A percentile compares a stretch with the other conserved stretches of the same genome.
phyloP scores from a whole-genome alignment of 2,888 invertebrate genomes.

The Ophonus ardosiacus region DNA sequence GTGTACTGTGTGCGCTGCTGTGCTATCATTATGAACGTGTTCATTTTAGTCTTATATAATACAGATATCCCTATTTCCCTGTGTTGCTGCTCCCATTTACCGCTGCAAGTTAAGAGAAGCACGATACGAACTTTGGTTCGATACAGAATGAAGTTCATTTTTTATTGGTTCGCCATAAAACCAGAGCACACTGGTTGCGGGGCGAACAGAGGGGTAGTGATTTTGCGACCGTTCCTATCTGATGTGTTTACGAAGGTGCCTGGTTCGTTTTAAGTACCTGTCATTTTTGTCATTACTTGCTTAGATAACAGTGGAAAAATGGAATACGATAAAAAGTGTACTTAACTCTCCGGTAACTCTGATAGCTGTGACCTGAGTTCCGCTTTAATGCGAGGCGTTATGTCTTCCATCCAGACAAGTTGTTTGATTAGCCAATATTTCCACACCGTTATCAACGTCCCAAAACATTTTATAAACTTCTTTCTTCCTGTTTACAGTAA shows the following conservation, averaged over 20 bases:
- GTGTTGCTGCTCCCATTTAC: constrained; percentile 41
- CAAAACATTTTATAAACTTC: background rate
- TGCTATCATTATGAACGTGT: constrained; percentile 50
- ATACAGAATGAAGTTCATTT: constrained; percentile 65
- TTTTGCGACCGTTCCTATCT: constrained; percentile 54
- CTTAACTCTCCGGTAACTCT: constrained; percentile 56
- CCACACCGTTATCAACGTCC: background rate
- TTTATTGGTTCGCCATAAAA: constrained; percentile 67
- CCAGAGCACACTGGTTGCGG: constrained; percentile 5
- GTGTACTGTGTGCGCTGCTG: background rate
- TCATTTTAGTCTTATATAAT: constrained; percentile 50
- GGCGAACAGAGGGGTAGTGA: constrained; percentile 15
- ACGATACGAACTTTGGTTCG: constrained; percentile 51
- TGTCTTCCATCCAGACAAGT: constrained; percentile 21
- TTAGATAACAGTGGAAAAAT: constrained; percentile 69
- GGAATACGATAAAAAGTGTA: constrained; percentile 68
- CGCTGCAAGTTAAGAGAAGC: constrained; percentile 55
- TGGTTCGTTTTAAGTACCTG: constrained; percentile 68
- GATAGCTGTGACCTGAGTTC: constrained; percentile 49
- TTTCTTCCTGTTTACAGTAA: background rate
- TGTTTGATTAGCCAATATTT: constrained; percentile 30
- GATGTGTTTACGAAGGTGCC: constrained; percentile 62
- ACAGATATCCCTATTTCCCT: constrained; percentile 46
- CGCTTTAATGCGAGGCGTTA: background rate
- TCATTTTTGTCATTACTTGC: constrained; percentile 70